Conservation (phyloP, 1,140 invertebrate genomes). For the Amphibalanus amphitrite region DNA sequence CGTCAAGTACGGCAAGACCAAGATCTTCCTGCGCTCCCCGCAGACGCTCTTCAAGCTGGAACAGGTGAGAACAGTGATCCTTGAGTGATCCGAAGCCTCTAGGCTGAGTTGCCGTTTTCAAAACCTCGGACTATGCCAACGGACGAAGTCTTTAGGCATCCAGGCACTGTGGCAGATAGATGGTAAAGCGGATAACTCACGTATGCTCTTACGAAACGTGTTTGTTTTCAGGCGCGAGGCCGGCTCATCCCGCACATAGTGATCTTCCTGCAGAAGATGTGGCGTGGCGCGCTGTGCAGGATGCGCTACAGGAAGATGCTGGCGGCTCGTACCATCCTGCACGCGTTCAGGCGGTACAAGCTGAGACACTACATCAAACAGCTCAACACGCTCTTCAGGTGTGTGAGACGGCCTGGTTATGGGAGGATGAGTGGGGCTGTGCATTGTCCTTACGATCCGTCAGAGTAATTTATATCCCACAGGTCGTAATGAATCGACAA, state of each 20-base stretch:
- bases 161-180: too few species aligned
- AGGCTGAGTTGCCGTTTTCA: too few species aligned
- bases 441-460: too few species aligned
- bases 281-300: constrained; percentile 64
- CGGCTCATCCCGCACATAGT: constrained; percentile 75
- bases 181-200: too few species aligned
- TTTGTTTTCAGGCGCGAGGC: constrained; percentile 41
- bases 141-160: too few species aligned
- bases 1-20: constrained; percentile 84
- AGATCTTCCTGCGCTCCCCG: constrained; percentile 83
- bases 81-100: too few species aligned
- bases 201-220: too few species aligned
- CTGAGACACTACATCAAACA: constrained; percentile 54
- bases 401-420: too few species aligned
- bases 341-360: constrained; percentile 70
- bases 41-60: constrained; percentile 76
- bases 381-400: constrained; percentile 44
- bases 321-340: constrained; percentile 62
- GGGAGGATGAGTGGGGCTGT: too few species aligned
- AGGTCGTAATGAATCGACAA: too few species aligned
- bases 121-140: too few species aligned
- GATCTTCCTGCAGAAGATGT: constrained; percentile 81
- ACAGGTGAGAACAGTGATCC: constrained; percentile 32
- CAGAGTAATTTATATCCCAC: too few species aligned
- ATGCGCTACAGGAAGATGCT: constrained; percentile 63